Percentiles rank a stretch among this genome's conserved stretches.
Evolutionary conservation across 2,797 vertebrate species (phyloP).

Genomic region (Scolopax bukidnonensis): DNA sequence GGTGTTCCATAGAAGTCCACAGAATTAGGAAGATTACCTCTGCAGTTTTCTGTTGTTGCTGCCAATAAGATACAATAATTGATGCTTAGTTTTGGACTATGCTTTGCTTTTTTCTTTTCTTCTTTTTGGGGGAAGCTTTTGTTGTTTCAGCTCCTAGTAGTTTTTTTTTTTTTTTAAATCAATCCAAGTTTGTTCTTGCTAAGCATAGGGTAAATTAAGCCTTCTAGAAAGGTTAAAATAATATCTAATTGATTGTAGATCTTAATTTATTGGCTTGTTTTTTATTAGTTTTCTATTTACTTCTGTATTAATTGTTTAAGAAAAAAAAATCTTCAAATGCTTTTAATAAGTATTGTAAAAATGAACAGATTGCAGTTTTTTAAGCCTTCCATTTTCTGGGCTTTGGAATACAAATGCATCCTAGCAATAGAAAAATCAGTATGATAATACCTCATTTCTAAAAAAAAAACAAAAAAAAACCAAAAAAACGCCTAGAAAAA

Average conservation of each 20-base stretch:
- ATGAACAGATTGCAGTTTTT: slow-evolving; percentile 34
- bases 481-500: background rate
- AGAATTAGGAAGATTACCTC: slow-evolving; percentile 46
- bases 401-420: slow-evolving; percentile 18
- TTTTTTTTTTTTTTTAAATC: background rate
- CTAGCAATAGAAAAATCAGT: slow-evolving; percentile 7
- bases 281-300: slow-evolving; percentile 6
- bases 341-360: background rate
- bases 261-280: background rate
- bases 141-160: background rate
- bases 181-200: slow-evolving; percentile 21
- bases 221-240: slow-evolving; percentile 54
- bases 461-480: background rate
- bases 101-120: background rate
- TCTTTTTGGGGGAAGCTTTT: background rate
- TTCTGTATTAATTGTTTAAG: background rate
- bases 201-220: background rate
- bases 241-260: slow-evolving; percentile 23
- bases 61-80: slow-evolving; percentile 30
- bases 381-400: slow-evolving; percentile 8
- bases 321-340: background rate
- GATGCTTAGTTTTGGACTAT: slow-evolving; percentile 7
- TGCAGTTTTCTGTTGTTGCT: slow-evolving; percentile 17
- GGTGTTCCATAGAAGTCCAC: background rate
- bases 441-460: background rate